phyloP scores from a whole-genome alignment of 2,797 vertebrate genomes.

The Benthosema pterotum region DNA sequence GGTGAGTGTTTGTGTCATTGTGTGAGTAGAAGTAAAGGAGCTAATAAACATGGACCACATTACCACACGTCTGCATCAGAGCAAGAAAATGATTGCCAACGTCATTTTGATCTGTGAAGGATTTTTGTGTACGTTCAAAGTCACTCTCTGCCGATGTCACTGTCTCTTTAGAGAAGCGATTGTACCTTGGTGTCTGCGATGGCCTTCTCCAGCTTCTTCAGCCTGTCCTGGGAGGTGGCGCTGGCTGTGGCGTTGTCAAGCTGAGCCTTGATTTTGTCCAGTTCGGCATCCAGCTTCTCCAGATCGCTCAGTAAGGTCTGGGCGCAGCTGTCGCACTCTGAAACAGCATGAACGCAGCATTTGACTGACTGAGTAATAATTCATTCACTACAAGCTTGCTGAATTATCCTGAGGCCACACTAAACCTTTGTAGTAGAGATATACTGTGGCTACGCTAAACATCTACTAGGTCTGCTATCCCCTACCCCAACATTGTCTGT shows the following conservation, averaged over 20 bases:
- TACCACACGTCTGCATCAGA: neutral
- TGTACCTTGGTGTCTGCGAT: conserved; percentile 86
- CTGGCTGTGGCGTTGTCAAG: conserved; percentile 80
- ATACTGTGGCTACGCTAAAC: too few relatives aligned
- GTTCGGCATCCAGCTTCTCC: conserved; percentile 80
- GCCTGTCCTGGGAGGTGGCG: conserved; percentile 73
- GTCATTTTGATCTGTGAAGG: too few relatives aligned
- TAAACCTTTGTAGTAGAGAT: too few relatives aligned
- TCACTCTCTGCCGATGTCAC: too few relatives aligned
- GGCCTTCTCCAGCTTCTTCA: conserved; percentile 84
- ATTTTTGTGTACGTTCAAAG: too few relatives aligned
- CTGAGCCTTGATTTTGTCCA: conserved; percentile 82
- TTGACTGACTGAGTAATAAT: neutral
- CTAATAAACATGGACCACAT: neutral
- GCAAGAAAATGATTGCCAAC: neutral
- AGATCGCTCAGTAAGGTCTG: conserved; percentile 86
- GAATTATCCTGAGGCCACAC: too few relatives aligned
- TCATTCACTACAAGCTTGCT: too few relatives aligned
- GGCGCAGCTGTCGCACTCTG: conserved; percentile 94
- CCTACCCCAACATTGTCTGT: too few relatives aligned
- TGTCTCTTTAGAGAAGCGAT: too few relatives aligned
- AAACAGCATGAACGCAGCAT: conserved; percentile 26
- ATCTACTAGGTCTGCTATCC: too few relatives aligned
- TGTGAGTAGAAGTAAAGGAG: neutral
- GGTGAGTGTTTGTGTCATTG: conserved; percentile 10